Conservation (phyloP, 1,140 invertebrate species). For the Eueides isabella region DNA sequence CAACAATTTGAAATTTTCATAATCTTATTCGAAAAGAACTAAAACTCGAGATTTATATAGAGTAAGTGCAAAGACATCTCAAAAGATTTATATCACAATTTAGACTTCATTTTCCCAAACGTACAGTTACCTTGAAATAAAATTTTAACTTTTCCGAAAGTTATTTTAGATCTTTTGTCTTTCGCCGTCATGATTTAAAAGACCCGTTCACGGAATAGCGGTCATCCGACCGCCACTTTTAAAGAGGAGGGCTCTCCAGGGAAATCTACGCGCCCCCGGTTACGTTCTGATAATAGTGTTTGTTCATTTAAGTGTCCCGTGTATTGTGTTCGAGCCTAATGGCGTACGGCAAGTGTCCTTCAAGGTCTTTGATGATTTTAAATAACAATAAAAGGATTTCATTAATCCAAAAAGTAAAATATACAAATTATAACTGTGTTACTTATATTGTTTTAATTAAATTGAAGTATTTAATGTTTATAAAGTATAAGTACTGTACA, state of each 20-base stretch:
- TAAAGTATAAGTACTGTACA: no score
- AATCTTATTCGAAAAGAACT: background rate
- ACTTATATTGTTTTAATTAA: no score
- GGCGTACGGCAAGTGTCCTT: slow-evolving; percentile 26
- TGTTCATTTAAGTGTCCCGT: slow-evolving; percentile 73
- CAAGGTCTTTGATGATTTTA: slow-evolving; percentile 10
- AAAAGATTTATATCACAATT: slow-evolving; percentile 28
- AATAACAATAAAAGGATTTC: background rate
- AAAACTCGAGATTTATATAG: background rate
- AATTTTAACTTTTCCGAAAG: slow-evolving; percentile 31
- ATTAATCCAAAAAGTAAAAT: background rate
- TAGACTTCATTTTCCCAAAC: slow-evolving; percentile 25
- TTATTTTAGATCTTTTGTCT: slow-evolving; percentile 41
- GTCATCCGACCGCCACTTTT: slow-evolving; percentile 71
- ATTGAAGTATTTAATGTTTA: no score
- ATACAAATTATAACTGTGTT: no score
- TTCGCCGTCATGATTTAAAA: slow-evolving; percentile 50
- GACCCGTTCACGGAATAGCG: slow-evolving; percentile 56
- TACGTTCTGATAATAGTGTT: slow-evolving; percentile 75
- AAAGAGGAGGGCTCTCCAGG: slow-evolving; percentile 69
- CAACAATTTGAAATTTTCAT: background rate
- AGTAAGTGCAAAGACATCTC: slow-evolving; percentile 1
- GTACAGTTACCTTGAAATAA: slow-evolving; percentile 27
- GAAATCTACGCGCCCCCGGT: slow-evolving; percentile 73
- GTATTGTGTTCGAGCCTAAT: slow-evolving; percentile 63